Evolutionary conservation across 2,113 vertebrate species (phyloP).

Genomic region (Microcebus tavaratra): DNA sequence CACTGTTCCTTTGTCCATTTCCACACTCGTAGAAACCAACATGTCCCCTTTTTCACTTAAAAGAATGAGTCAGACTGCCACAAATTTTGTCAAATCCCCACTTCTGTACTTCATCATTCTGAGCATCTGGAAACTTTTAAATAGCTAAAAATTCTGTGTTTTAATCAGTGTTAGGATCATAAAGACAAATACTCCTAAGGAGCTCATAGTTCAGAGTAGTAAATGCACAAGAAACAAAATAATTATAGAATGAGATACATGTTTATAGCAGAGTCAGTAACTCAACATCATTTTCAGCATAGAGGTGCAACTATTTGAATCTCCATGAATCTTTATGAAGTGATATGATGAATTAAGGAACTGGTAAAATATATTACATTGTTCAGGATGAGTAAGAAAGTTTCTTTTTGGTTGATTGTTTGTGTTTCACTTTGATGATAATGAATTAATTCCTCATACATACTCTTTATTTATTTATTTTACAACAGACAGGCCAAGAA

Average conservation of each 20-base stretch:
- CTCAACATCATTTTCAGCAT: background rate
- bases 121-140: background rate
- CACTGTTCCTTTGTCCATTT: background rate
- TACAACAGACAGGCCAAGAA: background rate
- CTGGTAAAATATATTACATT: background rate
- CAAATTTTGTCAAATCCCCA: background rate
- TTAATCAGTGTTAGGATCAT: background rate
- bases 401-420: background rate
- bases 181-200: background rate
- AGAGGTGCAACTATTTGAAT: background rate
- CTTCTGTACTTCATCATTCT: background rate
- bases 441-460: background rate
- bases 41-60: background rate
- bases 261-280: background rate
- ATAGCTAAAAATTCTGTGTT: background rate
- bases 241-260: background rate
- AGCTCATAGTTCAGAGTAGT: background rate
- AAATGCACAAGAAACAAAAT: background rate
- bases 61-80: background rate
- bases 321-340: background rate
- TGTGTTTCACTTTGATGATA: background rate
- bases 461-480: background rate
- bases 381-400: background rate
- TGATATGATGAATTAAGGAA: background rate
- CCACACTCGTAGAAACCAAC: background rate